Conservation (phyloP, 2,797 vertebrate species). For the Triplophysa yarkandensis region DNA sequence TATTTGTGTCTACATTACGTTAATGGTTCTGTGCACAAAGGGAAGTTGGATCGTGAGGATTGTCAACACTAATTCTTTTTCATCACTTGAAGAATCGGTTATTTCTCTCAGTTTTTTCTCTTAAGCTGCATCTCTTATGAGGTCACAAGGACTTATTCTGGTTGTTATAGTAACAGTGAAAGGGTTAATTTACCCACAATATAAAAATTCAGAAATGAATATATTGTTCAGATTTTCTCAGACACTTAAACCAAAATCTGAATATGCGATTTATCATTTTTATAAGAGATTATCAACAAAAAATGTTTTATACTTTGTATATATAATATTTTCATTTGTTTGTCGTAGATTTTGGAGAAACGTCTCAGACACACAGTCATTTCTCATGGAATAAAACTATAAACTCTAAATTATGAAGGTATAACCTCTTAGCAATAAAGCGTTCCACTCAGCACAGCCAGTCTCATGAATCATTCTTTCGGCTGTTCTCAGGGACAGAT, state of each 20-base stretch:
- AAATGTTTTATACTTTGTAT: too few species aligned
- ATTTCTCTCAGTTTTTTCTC: not conserved
- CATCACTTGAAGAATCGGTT: not conserved
- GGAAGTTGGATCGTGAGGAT: too few species aligned
- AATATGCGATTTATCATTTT: too few species aligned
- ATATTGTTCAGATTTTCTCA: not conserved
- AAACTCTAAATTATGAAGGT: not conserved
- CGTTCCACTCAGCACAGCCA: not conserved
- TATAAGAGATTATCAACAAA: too few species aligned
- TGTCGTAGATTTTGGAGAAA: too few species aligned
- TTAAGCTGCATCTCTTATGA: not conserved
- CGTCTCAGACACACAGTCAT: too few species aligned
- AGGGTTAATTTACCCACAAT: too few species aligned
- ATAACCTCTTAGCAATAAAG: not conserved
- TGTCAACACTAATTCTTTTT: not conserved
- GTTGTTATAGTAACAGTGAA: too few species aligned
- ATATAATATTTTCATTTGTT: too few species aligned
- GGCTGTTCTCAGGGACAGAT: conserved; percentile 15
- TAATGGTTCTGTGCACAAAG: not conserved
- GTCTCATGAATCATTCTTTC: conserved; percentile 31
- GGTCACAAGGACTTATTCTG: not conserved
- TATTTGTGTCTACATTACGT: not conserved
- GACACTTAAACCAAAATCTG: not conserved
- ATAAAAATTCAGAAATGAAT: too few species aligned
- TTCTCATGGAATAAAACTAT: not conserved